A percentile compares a stretch with the other conserved stretches of the same genome.
Conservation (phyloP, 2,113 vertebrate genomes). For the Spheniscus mendiculus region DNA sequence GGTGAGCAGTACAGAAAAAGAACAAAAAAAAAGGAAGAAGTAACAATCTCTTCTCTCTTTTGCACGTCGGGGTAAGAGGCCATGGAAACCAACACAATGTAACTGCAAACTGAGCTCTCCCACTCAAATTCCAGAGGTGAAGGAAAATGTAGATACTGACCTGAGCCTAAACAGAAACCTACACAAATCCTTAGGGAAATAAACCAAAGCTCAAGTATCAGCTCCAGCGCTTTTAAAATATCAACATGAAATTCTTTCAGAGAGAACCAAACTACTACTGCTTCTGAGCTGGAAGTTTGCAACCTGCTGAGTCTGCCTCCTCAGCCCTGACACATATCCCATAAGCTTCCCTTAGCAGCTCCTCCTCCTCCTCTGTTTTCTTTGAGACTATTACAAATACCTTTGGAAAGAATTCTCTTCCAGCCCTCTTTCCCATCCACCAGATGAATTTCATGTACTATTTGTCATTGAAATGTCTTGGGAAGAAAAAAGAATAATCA, state of each 20-base stretch:
- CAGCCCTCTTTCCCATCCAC: not conserved
- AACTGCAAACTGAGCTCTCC: not conserved
- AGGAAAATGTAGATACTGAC: not conserved
- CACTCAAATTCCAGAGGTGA: slow-evolving; percentile 39
- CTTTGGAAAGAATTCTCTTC: not conserved
- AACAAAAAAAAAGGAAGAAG: not conserved
- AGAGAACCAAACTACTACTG: not conserved
- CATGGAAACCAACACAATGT: not conserved
- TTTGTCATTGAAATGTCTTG: not conserved
- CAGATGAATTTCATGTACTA: not conserved
- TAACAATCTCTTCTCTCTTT: not conserved
- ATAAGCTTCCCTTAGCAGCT: not conserved
- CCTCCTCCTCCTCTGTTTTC: not conserved
- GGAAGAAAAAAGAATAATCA: not conserved
- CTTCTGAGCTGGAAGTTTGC: not conserved
- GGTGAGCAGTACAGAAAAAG: not conserved
- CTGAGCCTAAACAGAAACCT: not conserved
- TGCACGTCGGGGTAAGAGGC: not conserved
- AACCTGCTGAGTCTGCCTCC: not conserved
- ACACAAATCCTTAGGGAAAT: not conserved
- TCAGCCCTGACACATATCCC: not conserved
- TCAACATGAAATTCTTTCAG: not conserved
- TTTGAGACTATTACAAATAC: not conserved
- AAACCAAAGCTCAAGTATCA: not conserved
- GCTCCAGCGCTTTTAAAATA: not conserved